Evolutionary conservation across 2,797 vertebrate species (phyloP), one percentile per base, ranked within the genome.

Genomic region (Gymnothorax reevesii): DNA sequence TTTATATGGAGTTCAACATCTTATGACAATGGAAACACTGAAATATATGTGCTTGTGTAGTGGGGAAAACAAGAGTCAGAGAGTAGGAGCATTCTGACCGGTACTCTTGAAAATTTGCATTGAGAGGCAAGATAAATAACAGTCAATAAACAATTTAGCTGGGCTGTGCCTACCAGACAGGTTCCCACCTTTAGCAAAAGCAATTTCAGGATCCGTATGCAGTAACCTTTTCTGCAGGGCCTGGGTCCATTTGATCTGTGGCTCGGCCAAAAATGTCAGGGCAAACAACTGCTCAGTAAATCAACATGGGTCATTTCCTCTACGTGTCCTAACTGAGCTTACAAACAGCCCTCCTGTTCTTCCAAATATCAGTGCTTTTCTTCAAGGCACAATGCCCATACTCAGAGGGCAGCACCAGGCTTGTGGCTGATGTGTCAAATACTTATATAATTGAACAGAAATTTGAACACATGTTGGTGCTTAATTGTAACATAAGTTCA

Each of bases 141-240:
- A 83, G 66, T 57, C 84, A 85, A 85, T 85, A 57, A 57, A 5
- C 66, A 64, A 73, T 71, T 64, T 55, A 57, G 71, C 49, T 22
- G 33, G 12, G 57, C 42, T 7, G 52, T 22, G 77, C n/a, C 77
- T 13, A 54, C 49, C 77, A 49, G 77, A 71, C 57, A 77, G 15
- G 33, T 85, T 73, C 66, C 25, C 22, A 25, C 52, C 9, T 85
- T 85, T 33, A 4, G 15, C 20, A 20, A 73, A 27, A 55, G 27
- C 52, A 73, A 73, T 85, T 85, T 55, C n/a, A 20, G 55, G 64
- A 71, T 71, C 54, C 22, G 64, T 17, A 57, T 13, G 17, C 20
- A 20, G 62, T 85, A 85, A 85, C 84, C 84, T 85, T 85, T 77
- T 57, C 52, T n/a, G 12, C 52, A 10, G 22, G n/a, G 5, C 12